These are phyloP conservation scores for Melanostoma mellinum DNA, from an alignment of 2,888 invertebrate genomes.

Conservation along the genomic window DNA sequence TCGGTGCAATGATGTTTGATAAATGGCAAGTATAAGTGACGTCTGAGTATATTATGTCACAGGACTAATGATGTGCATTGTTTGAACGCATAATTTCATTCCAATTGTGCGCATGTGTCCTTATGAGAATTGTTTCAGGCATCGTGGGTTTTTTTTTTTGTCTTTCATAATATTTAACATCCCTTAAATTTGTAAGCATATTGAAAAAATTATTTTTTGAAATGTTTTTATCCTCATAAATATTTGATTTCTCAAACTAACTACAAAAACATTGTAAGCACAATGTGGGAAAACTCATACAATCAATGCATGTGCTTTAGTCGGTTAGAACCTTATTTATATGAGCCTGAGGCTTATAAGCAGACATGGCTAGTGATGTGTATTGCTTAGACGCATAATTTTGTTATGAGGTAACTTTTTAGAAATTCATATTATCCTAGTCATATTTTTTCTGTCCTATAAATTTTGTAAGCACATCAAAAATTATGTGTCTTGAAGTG, in stretches of 20 bases:
- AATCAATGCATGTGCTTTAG: too few species aligned
- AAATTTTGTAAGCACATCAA: constrained; percentile 37
- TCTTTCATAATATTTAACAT: not conserved
- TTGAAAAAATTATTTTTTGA: not conserved
- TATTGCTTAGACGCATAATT: too few species aligned
- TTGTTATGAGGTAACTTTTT: too few species aligned
- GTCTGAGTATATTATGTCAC: constrained; percentile 18
- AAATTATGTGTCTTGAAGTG: not conserved
- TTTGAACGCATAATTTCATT: constrained; percentile 19
- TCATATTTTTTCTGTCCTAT: not conserved
- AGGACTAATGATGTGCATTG: constrained; percentile 24
- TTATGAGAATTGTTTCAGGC: too few species aligned
- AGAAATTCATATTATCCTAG: too few species aligned
- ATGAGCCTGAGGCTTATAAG: not conserved
- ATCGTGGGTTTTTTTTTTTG: constrained; percentile 6
- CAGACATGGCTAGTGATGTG: not conserved
- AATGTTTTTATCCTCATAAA: too few species aligned
- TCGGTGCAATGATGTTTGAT: constrained; percentile 23
- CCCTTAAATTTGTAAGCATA: not conserved
- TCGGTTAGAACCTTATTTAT: too few species aligned
- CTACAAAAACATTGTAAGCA: too few species aligned
- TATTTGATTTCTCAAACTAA: too few species aligned
- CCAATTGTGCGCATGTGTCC: not conserved
- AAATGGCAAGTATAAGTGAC: constrained; percentile 24
- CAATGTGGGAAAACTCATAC: too few species aligned